Percentiles rank a stretch among this genome's conserved stretches.
Evolutionary conservation across 2,113 vertebrate species (phyloP).

Genomic region (Cheilinus undulatus): DNA sequence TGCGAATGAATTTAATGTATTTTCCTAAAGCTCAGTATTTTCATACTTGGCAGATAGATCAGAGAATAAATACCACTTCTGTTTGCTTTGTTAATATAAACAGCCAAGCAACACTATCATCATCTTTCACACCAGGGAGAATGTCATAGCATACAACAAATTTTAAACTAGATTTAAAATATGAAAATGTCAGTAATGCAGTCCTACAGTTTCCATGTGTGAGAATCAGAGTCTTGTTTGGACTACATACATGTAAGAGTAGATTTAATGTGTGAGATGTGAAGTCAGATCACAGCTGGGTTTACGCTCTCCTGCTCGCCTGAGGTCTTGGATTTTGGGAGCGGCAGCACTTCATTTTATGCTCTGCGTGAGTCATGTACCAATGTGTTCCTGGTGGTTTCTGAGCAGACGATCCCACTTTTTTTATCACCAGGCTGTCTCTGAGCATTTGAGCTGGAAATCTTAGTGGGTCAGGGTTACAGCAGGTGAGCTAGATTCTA

Average conservation of each 20-base stretch:
- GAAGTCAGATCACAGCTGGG: conserved; percentile 54
- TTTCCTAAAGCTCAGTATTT: neutral
- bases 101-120: too few relatives aligned
- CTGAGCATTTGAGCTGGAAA: neutral
- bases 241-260: neutral
- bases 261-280: conserved; percentile 38
- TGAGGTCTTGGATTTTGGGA: conserved; percentile 56
- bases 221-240: neutral
- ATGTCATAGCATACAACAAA: neutral
- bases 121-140: too few relatives aligned
- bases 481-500: conserved; percentile 8
- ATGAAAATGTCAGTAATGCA: conserved; percentile 15
- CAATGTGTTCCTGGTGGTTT: conserved; percentile 48
- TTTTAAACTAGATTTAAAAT: neutral
- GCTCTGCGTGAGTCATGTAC: conserved; percentile 57
- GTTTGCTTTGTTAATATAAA: neutral
- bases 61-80: neutral
- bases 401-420: conserved; percentile 18
- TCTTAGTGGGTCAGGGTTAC: conserved; percentile 39
- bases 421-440: conserved; percentile 6
- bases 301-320: conserved; percentile 38
- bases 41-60: neutral
- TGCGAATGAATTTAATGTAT: neutral
- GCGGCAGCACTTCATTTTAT: conserved; percentile 54
- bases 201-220: conserved; percentile 9